Percentiles rank a stretch among this genome's conserved stretches.
phyloP scores from a whole-genome alignment of 2,113 vertebrate species.

The Orientallactaga bullata region DNA sequence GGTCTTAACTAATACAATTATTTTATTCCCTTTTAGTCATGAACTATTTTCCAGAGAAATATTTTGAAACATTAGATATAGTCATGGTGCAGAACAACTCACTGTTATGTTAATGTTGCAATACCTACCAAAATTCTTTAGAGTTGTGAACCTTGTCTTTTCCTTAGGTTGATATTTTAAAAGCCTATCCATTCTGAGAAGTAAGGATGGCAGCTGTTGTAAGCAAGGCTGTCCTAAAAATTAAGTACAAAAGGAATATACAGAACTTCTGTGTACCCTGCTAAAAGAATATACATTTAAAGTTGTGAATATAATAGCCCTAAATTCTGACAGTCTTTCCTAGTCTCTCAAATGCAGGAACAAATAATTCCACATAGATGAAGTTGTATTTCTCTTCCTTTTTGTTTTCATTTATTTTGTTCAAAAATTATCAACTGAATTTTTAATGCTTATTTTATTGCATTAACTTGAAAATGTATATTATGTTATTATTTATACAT shows the following conservation, averaged over 20 bases:
- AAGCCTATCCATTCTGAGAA: neutral
- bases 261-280: neutral
- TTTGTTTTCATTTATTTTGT: neutral
- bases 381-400: neutral
- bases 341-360: neutral
- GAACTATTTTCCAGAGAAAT: neutral
- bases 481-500: neutral
- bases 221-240: neutral
- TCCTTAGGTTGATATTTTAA: constrained; percentile 8
- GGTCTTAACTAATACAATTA: neutral
- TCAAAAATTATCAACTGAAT: neutral
- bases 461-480: neutral
- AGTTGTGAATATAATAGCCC: neutral
- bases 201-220: neutral
- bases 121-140: neutral
- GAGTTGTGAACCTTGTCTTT: neutral
- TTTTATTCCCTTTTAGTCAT: neutral
- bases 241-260: neutral
- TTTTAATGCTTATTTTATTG: neutral
- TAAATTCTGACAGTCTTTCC: neutral
- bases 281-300: neutral
- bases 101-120: neutral
- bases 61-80: neutral
- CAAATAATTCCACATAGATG: neutral
- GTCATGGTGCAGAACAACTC: neutral